Base-by-base conservation (phyloP, 1,140 invertebrate genomes). In the Leptopilina clavipes region DNA sequence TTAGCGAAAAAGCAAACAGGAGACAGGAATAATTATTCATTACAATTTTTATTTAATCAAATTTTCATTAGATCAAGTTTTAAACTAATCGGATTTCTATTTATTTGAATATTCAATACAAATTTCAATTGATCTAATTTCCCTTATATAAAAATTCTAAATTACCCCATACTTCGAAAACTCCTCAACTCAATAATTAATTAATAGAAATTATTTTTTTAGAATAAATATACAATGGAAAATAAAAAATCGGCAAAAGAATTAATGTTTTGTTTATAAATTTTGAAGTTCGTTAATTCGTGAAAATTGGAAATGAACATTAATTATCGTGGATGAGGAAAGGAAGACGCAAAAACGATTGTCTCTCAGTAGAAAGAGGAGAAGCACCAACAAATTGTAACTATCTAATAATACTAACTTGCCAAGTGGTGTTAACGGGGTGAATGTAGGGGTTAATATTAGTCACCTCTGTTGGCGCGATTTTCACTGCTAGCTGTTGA, bases 381-480 rank as follows among this genome's bases (percentile, higher is more conserved):
- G 22, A 65, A 65, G 59, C 59, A 65, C 25, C 22, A 65, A 31
- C 59, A n/a, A 65, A 65, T 65, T 65, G 11, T 65, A 65, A n/a
- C 59, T 79, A 84, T 80, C 80, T 80, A 82, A 80, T 85, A 81
- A 82, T 85, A 86, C 85, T 86, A 86, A 85, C 85, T 87, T 84
- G 80, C 81, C 73, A 71, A 77, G 72, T 83, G 83, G 79, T 85
- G 82, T 85, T 83, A 8, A 86, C 83, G 82, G 81, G 81, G 82
- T 82, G 82, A 81, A 81, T 86, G 81, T 86, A 81, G 80, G 80
- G 81, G 78, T 87, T 85, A 86, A 78, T 85, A 77, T 82, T 83
- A 86, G 79, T 84, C 85, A 91, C 90, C 90, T 91, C 89, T 89
- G 74, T 91, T 88, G 65, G 89, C 86, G 74, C 88, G 89, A 73